These are phyloP conservation scores for Spondyliosoma cantharus DNA, from an alignment of 2,797 vertebrate genomes.

Conservation along the genomic window DNA sequence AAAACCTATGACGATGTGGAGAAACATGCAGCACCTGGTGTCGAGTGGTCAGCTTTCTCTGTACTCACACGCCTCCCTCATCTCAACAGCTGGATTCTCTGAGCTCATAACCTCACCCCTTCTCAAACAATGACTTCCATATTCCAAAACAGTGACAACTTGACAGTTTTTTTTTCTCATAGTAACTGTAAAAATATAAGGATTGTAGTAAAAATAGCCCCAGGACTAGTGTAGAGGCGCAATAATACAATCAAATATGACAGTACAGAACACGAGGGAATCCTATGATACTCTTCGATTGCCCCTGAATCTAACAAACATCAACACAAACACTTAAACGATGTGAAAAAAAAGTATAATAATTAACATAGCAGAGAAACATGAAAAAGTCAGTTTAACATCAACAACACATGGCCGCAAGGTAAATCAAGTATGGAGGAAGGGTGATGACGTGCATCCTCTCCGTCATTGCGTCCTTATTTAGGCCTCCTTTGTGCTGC, in stretches of 20 bases:
- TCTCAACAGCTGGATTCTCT: constrained; percentile 37
- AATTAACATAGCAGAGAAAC: constrained; percentile 81
- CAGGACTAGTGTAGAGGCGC: constrained; percentile 72
- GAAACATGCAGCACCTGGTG: constrained; percentile 24
- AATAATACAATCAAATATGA: constrained; percentile 81
- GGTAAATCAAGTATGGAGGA: constrained; percentile 80
- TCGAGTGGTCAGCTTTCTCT: constrained; percentile 19
- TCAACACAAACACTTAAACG: constrained; percentile 75
- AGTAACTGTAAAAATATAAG: constrained; percentile 72
- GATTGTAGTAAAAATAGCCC: constrained; percentile 74
- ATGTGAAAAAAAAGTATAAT: constrained; percentile 67
- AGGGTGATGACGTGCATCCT: constrained; percentile 64
- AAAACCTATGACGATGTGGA: constrained; percentile 16
- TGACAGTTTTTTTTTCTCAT: constrained; percentile 42
- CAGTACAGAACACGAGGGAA: constrained; percentile 80
- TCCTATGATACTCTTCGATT: constrained; percentile 66
- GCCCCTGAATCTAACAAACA: constrained; percentile 73
- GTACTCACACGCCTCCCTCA: constrained; percentile 10
- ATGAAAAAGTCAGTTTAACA: constrained; percentile 76
- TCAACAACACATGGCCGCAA: constrained; percentile 75
- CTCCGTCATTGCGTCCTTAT: constrained; percentile 62
- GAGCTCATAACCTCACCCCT: constrained; percentile 9
- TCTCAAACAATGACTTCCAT: constrained; percentile 55
- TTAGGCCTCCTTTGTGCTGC: constrained; percentile 93
- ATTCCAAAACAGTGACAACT: constrained; percentile 61